Conservation (phyloP, 2,888 invertebrate species). For the Cryptosula pallasiana region DNA sequence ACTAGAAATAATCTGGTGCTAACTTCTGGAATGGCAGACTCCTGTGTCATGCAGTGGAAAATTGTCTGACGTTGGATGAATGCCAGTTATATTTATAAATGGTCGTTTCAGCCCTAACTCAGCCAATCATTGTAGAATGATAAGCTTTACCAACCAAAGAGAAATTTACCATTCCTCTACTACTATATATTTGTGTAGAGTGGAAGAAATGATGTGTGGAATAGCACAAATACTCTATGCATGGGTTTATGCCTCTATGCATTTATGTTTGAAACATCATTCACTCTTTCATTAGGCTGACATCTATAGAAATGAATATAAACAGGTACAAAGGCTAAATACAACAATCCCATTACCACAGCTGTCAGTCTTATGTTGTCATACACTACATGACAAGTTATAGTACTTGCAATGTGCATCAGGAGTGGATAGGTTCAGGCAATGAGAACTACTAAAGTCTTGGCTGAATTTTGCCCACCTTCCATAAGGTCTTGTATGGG, state of each 20-base stretch:
- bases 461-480: background rate
- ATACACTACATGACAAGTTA: background rate
- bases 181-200: no score
- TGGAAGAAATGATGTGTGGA: no score
- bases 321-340: background rate
- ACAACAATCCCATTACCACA: background rate
- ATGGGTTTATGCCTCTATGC: no score
- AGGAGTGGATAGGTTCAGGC: background rate
- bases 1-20: slow-evolving; percentile 35
- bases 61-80: slow-evolving; percentile 31
- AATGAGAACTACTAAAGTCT: background rate
- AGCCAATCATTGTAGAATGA: no score
- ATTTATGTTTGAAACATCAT: background rate
- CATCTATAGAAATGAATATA: background rate
- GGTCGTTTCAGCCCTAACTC: no score
- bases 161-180: no score
- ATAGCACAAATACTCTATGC: no score
- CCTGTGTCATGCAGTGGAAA: slow-evolving; percentile 43
- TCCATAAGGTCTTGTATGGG: background rate
- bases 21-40: slow-evolving; percentile 41
- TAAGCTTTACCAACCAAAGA: no score
- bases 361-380: background rate
- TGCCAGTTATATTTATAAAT: no score
- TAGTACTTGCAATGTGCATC: background rate
- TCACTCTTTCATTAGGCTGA: background rate